Conservation (phyloP, 2,113 vertebrate genomes). For the Ptilonorhynchus violaceus region DNA sequence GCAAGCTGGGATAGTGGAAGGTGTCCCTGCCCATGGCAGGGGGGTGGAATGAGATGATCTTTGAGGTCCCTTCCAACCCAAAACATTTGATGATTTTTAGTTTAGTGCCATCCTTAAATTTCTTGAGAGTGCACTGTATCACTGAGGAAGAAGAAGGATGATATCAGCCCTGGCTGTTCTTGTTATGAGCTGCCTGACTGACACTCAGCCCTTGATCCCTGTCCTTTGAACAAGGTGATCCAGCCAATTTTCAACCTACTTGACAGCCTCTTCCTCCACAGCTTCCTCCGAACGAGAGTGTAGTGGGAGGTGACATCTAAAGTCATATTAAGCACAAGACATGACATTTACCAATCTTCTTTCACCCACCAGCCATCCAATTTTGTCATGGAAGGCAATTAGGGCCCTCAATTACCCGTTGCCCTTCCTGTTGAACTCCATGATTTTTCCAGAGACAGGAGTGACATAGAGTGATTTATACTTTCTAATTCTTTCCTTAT, state of each 20-base stretch:
- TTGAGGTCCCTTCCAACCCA: background rate
- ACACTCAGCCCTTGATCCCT: background rate
- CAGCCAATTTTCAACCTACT: background rate
- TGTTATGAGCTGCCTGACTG: background rate
- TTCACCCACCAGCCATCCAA: background rate
- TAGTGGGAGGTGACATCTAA: background rate
- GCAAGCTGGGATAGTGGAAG: background rate
- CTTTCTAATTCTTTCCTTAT: background rate
- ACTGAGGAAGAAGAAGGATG: background rate
- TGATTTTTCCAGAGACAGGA: background rate
- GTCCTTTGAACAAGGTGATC: background rate
- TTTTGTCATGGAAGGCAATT: background rate
- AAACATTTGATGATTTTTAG: background rate
- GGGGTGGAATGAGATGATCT: accelerated
- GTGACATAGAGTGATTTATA: background rate
- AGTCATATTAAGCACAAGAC: background rate
- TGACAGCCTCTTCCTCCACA: background rate
- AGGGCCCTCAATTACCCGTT: background rate
- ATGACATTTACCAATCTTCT: background rate
- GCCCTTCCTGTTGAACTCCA: background rate
- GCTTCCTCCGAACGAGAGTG: background rate
- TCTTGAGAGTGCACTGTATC: background rate
- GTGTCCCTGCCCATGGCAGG: background rate
- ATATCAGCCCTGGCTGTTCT: background rate
- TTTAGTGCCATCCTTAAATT: background rate